Base-by-base conservation (phyloP, 2,797 vertebrate species). In the Manis pentadactyla region DNA sequence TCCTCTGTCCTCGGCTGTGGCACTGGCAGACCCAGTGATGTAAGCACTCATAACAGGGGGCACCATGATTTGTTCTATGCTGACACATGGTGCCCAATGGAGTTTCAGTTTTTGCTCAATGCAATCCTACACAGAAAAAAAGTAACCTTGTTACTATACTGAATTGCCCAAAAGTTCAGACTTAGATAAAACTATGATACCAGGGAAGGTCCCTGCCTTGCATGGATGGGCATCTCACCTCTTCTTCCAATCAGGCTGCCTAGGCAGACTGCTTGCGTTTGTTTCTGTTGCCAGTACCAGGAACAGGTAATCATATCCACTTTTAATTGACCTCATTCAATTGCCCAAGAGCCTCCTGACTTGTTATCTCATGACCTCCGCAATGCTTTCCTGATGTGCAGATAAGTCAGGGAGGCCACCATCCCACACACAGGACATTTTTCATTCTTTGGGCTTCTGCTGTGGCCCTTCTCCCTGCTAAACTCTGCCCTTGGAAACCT, bases 311-410 rank as follows among this genome's bases (percentile, higher is more conserved):
- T 77, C 82, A 81, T 37, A 90, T 37, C 0, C 0, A 39, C 78
- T 95, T 87, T 31, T 1, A 37, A 71, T 57, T 94, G 93, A 93
- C 92, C 87, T 94, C 95, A 87, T 95, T 85, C 64, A 7, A 5
- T 96, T 92, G 79, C 94, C 19, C 87, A 93, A 97, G 92, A 87
- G 51, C 15, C 53, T 96, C 93, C 61, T 51, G 81, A 81, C 86
- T 95, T 71, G 15, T 75, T 89, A 87, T 93, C 89, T 96, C 83
- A n/a, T 78, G 23, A 53, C 71, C 75, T 75, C 59, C 17, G 61
- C 71, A 57, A 46, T 25, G 37, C 71, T 71, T 85, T 90, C 39
- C 68, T 69, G 64, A 61, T 74, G 31, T 21, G 4, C 57, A 66
- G 84, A 77, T 18, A 64, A 91, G 59, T 63, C 69, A 64, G 61